A percentile compares a stretch with the other conserved stretches of the same genome.
phyloP scores from a whole-genome alignment of 2,113 vertebrate genomes.

The Oryzias curvinotus region DNA sequence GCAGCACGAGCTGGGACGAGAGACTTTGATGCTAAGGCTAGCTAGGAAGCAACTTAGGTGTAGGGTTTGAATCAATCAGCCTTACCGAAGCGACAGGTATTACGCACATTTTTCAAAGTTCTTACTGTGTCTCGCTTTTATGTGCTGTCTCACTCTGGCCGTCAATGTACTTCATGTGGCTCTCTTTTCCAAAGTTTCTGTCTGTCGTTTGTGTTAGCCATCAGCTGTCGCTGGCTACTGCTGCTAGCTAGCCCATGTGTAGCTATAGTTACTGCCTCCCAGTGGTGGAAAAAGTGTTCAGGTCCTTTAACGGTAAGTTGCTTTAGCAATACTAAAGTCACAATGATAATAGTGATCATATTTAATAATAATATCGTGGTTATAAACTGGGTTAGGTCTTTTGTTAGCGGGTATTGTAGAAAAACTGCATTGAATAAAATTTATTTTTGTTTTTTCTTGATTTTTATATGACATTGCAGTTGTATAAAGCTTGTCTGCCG shows the following conservation, averaged over 20 bases:
- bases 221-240: conserved; percentile 51
- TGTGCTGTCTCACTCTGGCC: conserved; percentile 49
- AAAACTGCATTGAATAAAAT: too few relatives aligned
- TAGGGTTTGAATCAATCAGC: conserved; percentile 44
- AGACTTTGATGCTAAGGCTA: conserved; percentile 55
- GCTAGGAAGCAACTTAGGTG: conserved; percentile 60
- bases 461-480: too few relatives aligned
- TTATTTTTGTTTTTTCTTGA: too few relatives aligned
- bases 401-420: too few relatives aligned
- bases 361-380: too few relatives aligned
- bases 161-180: conserved; percentile 26
- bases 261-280: conserved; percentile 73
- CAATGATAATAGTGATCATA: not conserved
- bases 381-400: too few relatives aligned
- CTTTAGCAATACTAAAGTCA: conserved; percentile 4
- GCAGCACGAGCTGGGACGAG: conserved; percentile 44
- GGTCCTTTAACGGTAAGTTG: conserved; percentile 69
- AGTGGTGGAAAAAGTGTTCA: conserved; percentile 73
- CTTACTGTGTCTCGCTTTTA: conserved; percentile 54
- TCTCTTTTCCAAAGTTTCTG: conserved; percentile 49
- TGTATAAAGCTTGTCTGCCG: too few relatives aligned
- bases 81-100: conserved; percentile 63
- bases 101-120: conserved; percentile 24
- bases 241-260: conserved; percentile 70
- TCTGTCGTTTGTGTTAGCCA: conserved; percentile 55